These are phyloP conservation scores for Labeo catla DNA, from an alignment of 2,113 vertebrate genomes.

Conservation along the genomic window DNA sequence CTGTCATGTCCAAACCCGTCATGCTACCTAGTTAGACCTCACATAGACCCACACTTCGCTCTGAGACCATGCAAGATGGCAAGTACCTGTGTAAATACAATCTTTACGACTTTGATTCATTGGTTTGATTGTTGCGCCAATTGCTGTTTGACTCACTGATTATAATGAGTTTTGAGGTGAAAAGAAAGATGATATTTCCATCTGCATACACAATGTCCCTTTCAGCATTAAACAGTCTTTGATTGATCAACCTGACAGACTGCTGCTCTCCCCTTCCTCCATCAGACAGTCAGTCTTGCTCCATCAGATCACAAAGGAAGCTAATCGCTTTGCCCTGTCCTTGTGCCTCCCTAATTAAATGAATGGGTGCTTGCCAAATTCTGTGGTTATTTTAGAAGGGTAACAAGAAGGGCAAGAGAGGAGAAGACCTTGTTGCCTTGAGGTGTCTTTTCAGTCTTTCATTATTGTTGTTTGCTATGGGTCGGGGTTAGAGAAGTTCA, in stretches of 20 bases:
- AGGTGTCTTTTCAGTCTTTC: neutral
- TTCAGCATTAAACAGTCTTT: neutral
- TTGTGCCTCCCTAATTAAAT: constrained; percentile 1
- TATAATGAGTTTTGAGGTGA: neutral
- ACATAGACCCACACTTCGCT: constrained; percentile 76
- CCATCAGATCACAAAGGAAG: constrained; percentile 52
- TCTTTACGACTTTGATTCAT: neutral
- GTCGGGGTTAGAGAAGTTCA: no score
- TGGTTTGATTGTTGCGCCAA: constrained; percentile 21
- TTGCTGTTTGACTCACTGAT: neutral
- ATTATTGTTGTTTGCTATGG: constrained; percentile 16
- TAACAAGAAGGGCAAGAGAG: constrained; percentile 15
- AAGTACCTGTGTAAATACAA: neutral
- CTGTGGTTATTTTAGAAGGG: neutral
- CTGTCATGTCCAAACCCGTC: constrained; percentile 91
- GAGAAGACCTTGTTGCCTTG: neutral
- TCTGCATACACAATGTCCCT: neutral
- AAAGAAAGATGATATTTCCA: neutral
- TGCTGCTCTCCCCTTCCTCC: constrained; percentile 21
- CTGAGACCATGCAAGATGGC: constrained; percentile 86
- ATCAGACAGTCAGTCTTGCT: constrained; percentile 20
- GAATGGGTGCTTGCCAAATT: neutral
- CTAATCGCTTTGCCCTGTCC: constrained; percentile 16
- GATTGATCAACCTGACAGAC: constrained; percentile 31
- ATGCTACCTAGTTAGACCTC: constrained; percentile 88